Percentiles rank a stretch among this genome's conserved stretches.
phyloP scores from a whole-genome alignment of 2,113 vertebrate species.

The Heloderma charlesbogerti region DNA sequence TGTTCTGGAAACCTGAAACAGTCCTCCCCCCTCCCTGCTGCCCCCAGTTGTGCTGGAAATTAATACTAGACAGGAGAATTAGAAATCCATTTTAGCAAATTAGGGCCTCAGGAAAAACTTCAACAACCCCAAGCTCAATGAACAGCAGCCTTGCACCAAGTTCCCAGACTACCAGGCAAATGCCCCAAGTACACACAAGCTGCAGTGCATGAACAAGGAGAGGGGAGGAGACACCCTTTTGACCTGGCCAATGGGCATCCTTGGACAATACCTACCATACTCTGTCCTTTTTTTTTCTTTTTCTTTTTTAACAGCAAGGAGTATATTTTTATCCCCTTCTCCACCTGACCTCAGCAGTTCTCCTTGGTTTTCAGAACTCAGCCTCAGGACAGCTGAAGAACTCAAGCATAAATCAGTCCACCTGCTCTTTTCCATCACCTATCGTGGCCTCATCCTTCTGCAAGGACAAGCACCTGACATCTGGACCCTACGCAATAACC shows the following conservation, averaged over 20 bases:
- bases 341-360: conserved; percentile 24
- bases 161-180: background rate
- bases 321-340: conserved; percentile 38
- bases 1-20: background rate
- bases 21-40: too few species aligned
- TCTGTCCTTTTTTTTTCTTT: background rate
- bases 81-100: background rate
- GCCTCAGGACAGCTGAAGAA: conserved; percentile 18
- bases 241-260: conserved; percentile 32
- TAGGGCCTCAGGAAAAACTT: background rate
- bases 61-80: background rate
- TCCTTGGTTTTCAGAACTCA: background rate
- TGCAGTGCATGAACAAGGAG: accelerated
- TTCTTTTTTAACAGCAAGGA: background rate
- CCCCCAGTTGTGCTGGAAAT: background rate
- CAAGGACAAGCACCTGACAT: background rate
- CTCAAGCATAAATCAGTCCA: background rate
- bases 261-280: conserved; percentile 26
- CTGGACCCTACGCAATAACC: background rate
- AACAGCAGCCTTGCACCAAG: background rate
- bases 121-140: background rate
- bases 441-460: background rate
- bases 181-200: background rate
- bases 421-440: background rate
- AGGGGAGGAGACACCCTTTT: background rate